Percentiles rank a stretch among this genome's conserved stretches.
phyloP scores from a whole-genome alignment of 2,113 vertebrate species.

The Pyxicephalus adspersus region DNA sequence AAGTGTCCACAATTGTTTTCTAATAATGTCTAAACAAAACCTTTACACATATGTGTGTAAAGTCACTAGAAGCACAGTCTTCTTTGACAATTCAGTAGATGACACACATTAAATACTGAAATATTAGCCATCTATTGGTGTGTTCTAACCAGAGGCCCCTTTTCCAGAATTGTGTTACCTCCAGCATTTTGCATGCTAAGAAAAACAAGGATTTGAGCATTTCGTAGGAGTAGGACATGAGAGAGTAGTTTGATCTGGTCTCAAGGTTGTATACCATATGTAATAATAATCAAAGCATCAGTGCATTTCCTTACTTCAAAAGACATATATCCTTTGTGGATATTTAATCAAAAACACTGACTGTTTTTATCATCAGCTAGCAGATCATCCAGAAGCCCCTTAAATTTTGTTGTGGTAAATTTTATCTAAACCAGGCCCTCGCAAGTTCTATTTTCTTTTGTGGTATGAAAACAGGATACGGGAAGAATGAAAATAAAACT shows the following conservation, averaged over 20 bases:
- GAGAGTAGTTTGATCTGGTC: slow-evolving; percentile 22
- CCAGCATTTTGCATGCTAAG: neutral
- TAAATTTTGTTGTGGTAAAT: slow-evolving; percentile 16
- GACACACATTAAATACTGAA: too few species aligned
- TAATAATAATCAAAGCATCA: slow-evolving; percentile 39
- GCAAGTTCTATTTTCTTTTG: neutral
- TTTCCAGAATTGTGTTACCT: neutral
- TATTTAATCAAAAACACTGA: slow-evolving; percentile 27
- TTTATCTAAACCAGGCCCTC: slow-evolving; percentile 1
- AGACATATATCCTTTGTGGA: neutral
- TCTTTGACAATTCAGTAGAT: too few species aligned
- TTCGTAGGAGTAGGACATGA: too few species aligned
- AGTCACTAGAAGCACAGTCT: too few species aligned
- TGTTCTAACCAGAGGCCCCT: neutral
- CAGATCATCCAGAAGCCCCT: slow-evolving; percentile 33
- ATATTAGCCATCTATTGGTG: too few species aligned
- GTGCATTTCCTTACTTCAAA: slow-evolving; percentile 45
- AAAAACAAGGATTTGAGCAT: neutral
- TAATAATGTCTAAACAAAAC: too few species aligned
- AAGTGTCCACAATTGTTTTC: too few species aligned
- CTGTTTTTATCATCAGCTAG: slow-evolving; percentile 22
- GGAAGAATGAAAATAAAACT: neutral
- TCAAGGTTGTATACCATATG: slow-evolving; percentile 34
- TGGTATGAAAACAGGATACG: neutral
- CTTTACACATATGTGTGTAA: too few species aligned